These are phyloP conservation scores for Mustelus asterias DNA, from an alignment of 2,113 vertebrate species.

Conservation along the genomic window DNA sequence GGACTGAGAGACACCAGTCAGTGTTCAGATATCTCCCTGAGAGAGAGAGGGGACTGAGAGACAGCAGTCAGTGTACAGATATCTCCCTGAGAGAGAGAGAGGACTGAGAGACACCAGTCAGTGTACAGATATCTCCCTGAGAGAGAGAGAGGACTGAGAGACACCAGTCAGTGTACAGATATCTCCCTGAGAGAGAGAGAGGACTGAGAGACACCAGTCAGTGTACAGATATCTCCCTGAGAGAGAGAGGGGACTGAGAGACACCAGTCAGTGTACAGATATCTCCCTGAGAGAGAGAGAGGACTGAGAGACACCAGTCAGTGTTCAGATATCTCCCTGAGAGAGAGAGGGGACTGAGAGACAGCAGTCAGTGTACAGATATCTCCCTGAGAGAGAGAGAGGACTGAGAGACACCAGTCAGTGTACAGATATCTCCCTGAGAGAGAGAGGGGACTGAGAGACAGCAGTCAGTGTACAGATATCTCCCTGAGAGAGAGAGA, in stretches of 20 bases:
- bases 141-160: neutral
- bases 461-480: neutral
- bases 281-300: neutral
- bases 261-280: neutral
- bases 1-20: neutral
- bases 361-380: neutral
- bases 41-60: neutral
- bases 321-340: neutral
- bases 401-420: neutral
- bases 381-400: neutral
- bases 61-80: neutral
- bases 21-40: neutral
- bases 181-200: neutral
- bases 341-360: neutral
- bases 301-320: too few relatives aligned
- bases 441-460: neutral
- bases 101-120: neutral
- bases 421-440: neutral
- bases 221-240: neutral
- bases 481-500: neutral
- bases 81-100: neutral
- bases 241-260: neutral
- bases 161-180: neutral
- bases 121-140: neutral
- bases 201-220: neutral